Percentiles rank a stretch among this genome's conserved stretches.
Conservation (phyloP, 2,797 vertebrate genomes). For the Sebastes reedi region DNA sequence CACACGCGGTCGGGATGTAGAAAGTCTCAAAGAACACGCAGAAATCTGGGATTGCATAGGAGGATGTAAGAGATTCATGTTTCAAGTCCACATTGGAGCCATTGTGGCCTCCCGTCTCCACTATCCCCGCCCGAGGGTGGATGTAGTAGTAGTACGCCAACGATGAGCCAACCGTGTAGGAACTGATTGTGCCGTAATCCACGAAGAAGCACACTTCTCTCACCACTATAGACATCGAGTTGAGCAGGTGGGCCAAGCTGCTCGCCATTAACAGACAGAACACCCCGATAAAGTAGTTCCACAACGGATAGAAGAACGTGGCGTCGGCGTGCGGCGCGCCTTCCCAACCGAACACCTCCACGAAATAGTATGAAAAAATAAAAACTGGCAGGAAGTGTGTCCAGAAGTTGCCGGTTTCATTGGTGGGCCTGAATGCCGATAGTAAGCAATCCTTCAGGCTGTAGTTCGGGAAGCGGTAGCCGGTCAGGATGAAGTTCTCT, state of each 20-base stretch:
- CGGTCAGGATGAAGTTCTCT: constrained; percentile 85
- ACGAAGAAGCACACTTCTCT: constrained; percentile 83
- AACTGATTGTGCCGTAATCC: constrained; percentile 82
- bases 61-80: background rate
- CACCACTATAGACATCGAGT: constrained; percentile 85
- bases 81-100: constrained; percentile 14
- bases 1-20: constrained; percentile 83
- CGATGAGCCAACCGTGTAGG: constrained; percentile 79
- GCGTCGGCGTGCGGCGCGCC: constrained; percentile 34
- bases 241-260: constrained; percentile 83
- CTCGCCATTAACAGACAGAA: constrained; percentile 82
- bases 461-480: constrained; percentile 87
- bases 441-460: constrained; percentile 80
- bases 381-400: constrained; percentile 87
- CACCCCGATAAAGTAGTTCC: constrained; percentile 84
- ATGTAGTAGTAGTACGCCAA: constrained; percentile 80
- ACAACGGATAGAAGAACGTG: constrained; percentile 83
- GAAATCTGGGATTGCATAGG: constrained; percentile 32
- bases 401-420: constrained; percentile 89
- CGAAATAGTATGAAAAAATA: constrained; percentile 79
- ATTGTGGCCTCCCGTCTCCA: constrained; percentile 37
- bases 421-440: constrained; percentile 86
- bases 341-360: constrained; percentile 80
- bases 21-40: constrained; percentile 74
- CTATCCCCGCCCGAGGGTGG: constrained; percentile 73